Evolutionary conservation across 2,888 invertebrate species (phyloP), one percentile per base, ranked within the genome.

Genomic region (Xestobium rufovillosum): DNA sequence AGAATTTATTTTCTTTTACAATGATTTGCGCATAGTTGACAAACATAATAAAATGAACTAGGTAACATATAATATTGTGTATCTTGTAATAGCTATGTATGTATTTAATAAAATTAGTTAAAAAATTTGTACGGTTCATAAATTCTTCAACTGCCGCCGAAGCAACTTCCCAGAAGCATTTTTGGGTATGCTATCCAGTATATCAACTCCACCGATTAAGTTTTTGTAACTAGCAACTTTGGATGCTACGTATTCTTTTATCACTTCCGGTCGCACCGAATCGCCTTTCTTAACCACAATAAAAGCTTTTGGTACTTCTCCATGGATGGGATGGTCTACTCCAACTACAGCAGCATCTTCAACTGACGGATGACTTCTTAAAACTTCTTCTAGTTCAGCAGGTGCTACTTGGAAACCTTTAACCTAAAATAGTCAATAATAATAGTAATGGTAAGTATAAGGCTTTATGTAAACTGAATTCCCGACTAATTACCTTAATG

Each of bases 331-430:
- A 52, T 84, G 76, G 1, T 78, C 75, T 11, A 81, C 60, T 1
- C 86, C 87, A 42, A 88, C 68, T 0, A 91, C 88, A 0, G 83
- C 88, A 1, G 80, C 84, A 51, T 90, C 90, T 4, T 70, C 59
- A 1, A 91, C 71, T 14, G 71, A 72, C 1, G 83, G 78, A 59
- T 85, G 81, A 14, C 73, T 70, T 39, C 80, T 71, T 1, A 86
- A 53, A 3, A 82, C 51, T 30, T 70, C 75, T 60, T 89, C 89
- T 14, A 89, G 59, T 59, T 90, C 89, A 1, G 88, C 87, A 14
- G 89, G 89, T 4, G 89, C 76, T 3, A 89, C 87, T 75, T 86
- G 73, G 52, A 66, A 73, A 1, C 68, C 76, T 57, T 73, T 76
- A 30, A 83, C 46, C 31, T 87, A 86, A 41, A 87, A 86, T 15